Evolutionary conservation across 2,797 vertebrate species (phyloP).

Genomic region (Onychomys torridus): DNA sequence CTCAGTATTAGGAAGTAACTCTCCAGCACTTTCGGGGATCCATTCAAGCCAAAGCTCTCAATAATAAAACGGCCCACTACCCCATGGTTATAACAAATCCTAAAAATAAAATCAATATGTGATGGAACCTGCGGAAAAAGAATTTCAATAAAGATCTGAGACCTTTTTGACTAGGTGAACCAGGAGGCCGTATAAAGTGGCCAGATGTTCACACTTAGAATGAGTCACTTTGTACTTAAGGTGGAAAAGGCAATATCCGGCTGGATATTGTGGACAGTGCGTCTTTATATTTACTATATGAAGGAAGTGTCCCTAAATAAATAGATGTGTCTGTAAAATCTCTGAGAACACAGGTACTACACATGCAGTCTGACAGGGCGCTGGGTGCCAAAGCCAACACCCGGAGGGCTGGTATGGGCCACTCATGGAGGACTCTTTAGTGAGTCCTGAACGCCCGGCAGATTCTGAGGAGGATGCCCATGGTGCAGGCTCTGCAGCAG

Average conservation of each 20-base stretch:
- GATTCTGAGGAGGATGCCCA: background rate
- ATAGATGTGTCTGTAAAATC: background rate
- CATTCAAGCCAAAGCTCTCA: background rate
- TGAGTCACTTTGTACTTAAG: background rate
- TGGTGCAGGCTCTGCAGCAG: background rate
- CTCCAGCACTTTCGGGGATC: background rate
- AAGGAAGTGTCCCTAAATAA: background rate
- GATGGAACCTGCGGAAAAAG: slow-evolving; percentile 13
- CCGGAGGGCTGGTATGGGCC: background rate
- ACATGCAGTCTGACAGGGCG: background rate
- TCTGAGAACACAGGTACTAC: background rate
- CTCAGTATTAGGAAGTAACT: background rate
- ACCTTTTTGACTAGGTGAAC: slow-evolving; percentile 35
- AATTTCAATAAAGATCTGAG: slow-evolving; percentile 42
- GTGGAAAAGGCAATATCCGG: background rate
- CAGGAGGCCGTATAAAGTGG: background rate
- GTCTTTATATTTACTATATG: background rate
- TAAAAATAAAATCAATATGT: slow-evolving; percentile 40
- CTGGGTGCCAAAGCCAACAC: background rate
- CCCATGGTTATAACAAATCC: slow-evolving; percentile 39
- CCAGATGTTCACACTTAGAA: background rate
- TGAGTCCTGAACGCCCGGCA: background rate
- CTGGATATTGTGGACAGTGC: background rate
- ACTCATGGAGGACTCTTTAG: slow-evolving; percentile 3
- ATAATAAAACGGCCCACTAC: background rate